A percentile compares a stretch with the other conserved stretches of the same genome.
Evolutionary conservation across 2,113 vertebrate genomes (phyloP).

Genomic region (Etheostoma cragini): DNA sequence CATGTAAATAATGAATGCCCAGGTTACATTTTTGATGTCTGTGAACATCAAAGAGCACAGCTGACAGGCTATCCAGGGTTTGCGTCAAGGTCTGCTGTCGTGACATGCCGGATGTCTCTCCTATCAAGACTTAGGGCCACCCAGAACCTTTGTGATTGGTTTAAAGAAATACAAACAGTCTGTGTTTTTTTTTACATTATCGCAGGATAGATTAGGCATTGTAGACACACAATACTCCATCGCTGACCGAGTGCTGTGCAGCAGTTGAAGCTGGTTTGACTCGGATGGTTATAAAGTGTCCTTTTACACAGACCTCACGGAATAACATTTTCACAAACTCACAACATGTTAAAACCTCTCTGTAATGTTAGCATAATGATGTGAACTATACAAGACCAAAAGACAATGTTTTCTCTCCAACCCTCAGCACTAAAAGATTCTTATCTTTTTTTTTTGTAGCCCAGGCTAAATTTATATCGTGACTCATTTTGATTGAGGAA

Average conservation of each 20-base stretch:
- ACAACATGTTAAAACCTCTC: neutral
- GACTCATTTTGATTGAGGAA: conserved; percentile 6
- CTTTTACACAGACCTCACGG: neutral
- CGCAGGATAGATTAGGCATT: too few species aligned
- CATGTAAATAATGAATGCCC: conserved; percentile 70
- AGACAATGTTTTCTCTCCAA: neutral
- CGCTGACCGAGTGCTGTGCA: too few species aligned
- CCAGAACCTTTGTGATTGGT: too few species aligned
- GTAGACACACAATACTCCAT: too few species aligned
- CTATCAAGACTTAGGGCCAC: too few species aligned
- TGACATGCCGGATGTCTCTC: too few species aligned
- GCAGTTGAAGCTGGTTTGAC: conserved; percentile 2
- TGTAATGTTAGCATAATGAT: neutral
- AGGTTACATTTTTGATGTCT: conserved; percentile 48
- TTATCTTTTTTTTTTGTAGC: conserved; percentile 1
- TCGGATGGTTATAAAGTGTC: neutral
- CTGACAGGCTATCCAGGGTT: conserved; percentile 51
- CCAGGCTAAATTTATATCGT: neutral
- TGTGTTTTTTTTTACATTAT: too few species aligned
- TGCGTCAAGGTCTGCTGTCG: neutral
- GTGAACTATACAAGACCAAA: neutral
- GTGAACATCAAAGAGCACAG: conserved; percentile 44
- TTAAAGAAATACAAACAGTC: too few species aligned
- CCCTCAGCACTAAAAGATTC: neutral
- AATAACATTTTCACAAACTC: neutral